Conservation (phyloP, 2,113 vertebrate species). For the Antechinus flavipes region DNA sequence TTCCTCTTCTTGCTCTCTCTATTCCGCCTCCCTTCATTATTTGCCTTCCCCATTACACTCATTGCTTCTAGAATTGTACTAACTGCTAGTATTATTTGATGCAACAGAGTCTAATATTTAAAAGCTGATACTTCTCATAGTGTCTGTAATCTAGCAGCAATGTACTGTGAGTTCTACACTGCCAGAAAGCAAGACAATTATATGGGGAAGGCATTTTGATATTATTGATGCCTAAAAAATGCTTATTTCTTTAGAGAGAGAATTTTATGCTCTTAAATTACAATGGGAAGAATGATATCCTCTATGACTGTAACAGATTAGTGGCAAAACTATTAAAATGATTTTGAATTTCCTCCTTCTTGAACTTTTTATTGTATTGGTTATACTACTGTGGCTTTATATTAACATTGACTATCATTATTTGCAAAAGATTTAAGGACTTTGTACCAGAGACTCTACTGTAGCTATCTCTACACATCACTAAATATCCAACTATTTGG, state of each 20-base stretch:
- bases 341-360: background rate
- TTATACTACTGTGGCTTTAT: background rate
- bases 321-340: background rate
- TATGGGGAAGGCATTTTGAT: background rate
- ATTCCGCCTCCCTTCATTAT: background rate
- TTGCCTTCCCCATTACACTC: background rate
- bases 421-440: background rate
- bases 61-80: background rate
- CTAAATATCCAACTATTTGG: background rate
- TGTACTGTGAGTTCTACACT: background rate
- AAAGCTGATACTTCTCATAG: background rate
- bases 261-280: background rate
- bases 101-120: background rate
- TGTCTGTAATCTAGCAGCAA: background rate
- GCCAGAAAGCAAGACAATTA: background rate
- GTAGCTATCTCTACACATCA: background rate
- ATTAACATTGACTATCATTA: background rate
- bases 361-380: constrained; percentile 10
- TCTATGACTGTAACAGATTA: constrained; percentile 14
- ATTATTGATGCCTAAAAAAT: background rate
- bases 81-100: background rate
- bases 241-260: background rate
- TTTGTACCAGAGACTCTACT: background rate
- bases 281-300: background rate
- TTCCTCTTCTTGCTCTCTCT: background rate